Base-by-base conservation (phyloP, 2,797 vertebrate genomes). In the Allobates femoralis region DNA sequence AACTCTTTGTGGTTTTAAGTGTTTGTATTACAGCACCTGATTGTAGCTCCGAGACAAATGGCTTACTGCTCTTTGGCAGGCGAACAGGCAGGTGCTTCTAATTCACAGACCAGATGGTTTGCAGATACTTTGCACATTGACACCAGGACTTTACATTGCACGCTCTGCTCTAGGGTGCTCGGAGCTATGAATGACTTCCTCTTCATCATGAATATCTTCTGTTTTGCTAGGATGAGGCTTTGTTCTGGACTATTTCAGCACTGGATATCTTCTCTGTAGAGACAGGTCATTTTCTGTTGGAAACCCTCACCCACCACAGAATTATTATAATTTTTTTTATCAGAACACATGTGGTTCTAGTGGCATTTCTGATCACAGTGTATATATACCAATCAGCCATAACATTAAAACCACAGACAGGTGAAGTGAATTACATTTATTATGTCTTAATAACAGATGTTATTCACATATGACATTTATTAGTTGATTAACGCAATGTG, bases 21-120 rank as follows among this genome's bases (percentile, higher is more conserved):
- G 75, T 90, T 93, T 90, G 89, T 84, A 83, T 85, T 87, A 89
- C 79, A 83, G 83, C 90, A 89, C 88, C 91, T 85, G 87, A 85
- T 19, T 12, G 66, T 71, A 58, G 4, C 69, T 89, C 89, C n/a
- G 75, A 90, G 83, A 10, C 88, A 88, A 89, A 62, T 67, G 83
- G 88, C 85, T 89, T 89, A 88, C 84, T 46, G 58, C 73, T 77
- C 46, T 41, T 71, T 86, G 80, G 85, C 79, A 86, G 90, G 83
- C 86, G 81, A 78, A 71, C 32, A 0, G 86, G 84, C 81, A 85
- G 89, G 78, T 89, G 91, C 73, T 89, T 89, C 56, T 53, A 73
- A 79, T 91, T 64, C 26, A 32, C 32, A 50, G 41, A 90, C 87
- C 89, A 90, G 86, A 90, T 91, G 90, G 83, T 74, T 89, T 18